Base-by-base conservation (phyloP, 2,797 vertebrate species). In the Hirundo rustica region DNA sequence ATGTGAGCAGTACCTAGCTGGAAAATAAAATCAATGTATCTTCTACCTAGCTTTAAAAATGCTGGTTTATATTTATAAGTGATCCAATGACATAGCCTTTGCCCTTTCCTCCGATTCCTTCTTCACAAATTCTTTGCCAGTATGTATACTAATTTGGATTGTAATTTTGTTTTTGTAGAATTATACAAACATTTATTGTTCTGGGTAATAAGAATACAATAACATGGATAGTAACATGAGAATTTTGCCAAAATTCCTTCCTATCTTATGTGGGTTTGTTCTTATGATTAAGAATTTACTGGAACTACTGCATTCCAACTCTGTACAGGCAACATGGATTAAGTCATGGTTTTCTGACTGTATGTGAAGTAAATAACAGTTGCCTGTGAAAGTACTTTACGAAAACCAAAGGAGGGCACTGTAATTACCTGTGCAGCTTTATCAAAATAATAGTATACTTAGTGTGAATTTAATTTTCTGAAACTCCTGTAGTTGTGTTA, bases 171-270 rank as follows among this genome's bases (percentile, higher is more conserved):
- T 87, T 92, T 70, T 58, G 10, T 66, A 30, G 26, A 34, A 18
- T 45, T 26, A 48, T 34, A 23, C 0, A 0, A 34, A 22, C 20
- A 13, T 47, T 62, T 66, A 29, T 76, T 5, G 2, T 73, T 72
- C 25, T 82, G 20, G 15, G 26, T 73, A 58, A 22, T 29, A 62
- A 68, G 29, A 57, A 47, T 64, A 23, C 61, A 38, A 13, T 14
- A 40, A 38, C 13, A 13, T 62, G n/a, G 17, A 16, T 60, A 65
- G 25, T 34, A 55, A 54, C 4, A 11, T 32, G 21, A 80, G 21
- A 71, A 48, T 77, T 83, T 74, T 88, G 22, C 30, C 11, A 44
- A 3, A 66, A 62, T 70, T 65, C 17, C 25, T 68, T 67, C 47
- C 7, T 80, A 3, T 85, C 38, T 38, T 55, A 72, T 72, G 6